Conservation (phyloP, 2,113 vertebrate species). For the Gadus chalcogrammus region DNA sequence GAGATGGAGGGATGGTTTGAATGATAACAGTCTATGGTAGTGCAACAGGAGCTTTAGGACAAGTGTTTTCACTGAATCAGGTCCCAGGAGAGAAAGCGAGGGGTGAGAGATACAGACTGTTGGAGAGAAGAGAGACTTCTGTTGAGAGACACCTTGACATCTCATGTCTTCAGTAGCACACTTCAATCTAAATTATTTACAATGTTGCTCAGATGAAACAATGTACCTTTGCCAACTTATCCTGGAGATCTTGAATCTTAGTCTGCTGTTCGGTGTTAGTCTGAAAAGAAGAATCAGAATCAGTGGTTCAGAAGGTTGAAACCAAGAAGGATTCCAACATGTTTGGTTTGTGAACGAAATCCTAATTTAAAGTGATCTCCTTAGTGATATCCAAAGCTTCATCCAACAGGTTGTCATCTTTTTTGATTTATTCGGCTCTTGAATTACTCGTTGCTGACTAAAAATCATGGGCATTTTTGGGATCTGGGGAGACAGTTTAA, state of each 20-base stretch:
- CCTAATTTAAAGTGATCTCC: neutral
- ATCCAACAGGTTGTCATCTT: neutral
- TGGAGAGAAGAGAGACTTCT: neutral
- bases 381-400: neutral
- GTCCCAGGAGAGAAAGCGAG: no score
- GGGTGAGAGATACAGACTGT: no score
- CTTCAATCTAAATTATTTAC: conserved; percentile 44
- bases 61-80: no score
- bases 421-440: no score
- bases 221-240: conserved; percentile 91
- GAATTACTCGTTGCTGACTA: no score
- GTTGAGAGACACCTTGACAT: conserved; percentile 21
- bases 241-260: conserved; percentile 93
- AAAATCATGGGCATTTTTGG: no score
- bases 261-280: conserved; percentile 89
- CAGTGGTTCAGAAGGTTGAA: neutral
- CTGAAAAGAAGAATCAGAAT: conserved; percentile 59
- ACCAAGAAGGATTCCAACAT: neutral
- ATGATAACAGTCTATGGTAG: no score
- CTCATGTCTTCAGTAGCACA: conserved; percentile 25
- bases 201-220: conserved; percentile 16
- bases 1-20: no score
- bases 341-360: neutral
- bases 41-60: no score
- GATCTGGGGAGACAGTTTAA: no score